Percentiles rank a stretch among this genome's conserved stretches.
These are phyloP conservation scores for Chalcosyrphus nemorum DNA, from an alignment of 2,888 invertebrate species.

Conservation along the genomic window DNA sequence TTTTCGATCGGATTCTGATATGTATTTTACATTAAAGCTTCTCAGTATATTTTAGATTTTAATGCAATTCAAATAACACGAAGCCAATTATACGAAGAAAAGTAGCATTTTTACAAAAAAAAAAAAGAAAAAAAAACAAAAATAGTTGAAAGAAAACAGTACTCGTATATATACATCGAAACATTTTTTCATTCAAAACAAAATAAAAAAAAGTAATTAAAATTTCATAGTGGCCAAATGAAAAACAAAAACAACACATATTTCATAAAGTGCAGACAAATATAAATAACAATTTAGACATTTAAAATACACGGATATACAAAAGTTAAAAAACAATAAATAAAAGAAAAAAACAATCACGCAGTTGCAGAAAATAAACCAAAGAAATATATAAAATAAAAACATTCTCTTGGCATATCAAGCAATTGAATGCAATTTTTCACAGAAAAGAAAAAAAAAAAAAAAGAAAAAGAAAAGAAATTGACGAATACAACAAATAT, in stretches of 20 bases:
- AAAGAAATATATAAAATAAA: slow-evolving; percentile 1
- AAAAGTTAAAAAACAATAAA: neutral
- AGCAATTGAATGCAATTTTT: slow-evolving; percentile 64
- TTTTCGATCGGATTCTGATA: neutral
- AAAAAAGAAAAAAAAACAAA: slow-evolving; percentile 2
- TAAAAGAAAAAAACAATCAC: neutral
- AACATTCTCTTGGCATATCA: slow-evolving; percentile 60
- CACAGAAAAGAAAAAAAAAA: neutral
- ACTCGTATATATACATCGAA: neutral
- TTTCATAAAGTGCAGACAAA: slow-evolving; percentile 11
- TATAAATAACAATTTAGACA: slow-evolving; percentile 22
- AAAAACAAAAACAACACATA: neutral
- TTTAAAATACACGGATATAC: neutral
- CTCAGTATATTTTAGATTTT: neutral
- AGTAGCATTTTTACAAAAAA: slow-evolving; percentile 60
- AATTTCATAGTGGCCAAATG: neutral
- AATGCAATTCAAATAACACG: slow-evolving; percentile 7
- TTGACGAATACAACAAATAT: slow-evolving; percentile 28
- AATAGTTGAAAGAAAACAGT: neutral
- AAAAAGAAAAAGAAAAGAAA: slow-evolving; percentile 3
- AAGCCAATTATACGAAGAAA: slow-evolving; percentile 62
- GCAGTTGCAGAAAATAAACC: slow-evolving; percentile 36
- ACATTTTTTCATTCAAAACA: slow-evolving; percentile 7
- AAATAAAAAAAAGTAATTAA: neutral
- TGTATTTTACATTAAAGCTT: slow-evolving; percentile 2